Conservation (phyloP, 2,113 vertebrate species). For the Rhinichthys klamathensis region DNA sequence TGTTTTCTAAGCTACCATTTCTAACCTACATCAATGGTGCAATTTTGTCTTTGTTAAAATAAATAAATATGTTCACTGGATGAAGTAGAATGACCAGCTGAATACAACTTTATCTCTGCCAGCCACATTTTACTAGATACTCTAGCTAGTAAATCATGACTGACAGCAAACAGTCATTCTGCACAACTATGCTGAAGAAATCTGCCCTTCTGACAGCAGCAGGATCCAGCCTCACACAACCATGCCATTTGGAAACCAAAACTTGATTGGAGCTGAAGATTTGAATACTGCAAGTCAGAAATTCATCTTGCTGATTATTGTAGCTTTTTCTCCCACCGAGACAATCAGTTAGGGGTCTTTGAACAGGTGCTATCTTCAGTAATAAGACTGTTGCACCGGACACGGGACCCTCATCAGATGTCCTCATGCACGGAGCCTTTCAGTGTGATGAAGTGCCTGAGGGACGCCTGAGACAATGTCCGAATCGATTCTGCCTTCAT, state of each 20-base stretch:
- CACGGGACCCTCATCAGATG: constrained; percentile 2
- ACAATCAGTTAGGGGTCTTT: constrained; percentile 2
- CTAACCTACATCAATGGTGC: too few species aligned
- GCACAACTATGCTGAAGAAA: neutral
- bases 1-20: neutral
- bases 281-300: neutral
- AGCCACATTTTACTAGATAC: neutral
- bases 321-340: neutral
- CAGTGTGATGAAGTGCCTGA: constrained; percentile 6
- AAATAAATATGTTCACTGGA: too few species aligned
- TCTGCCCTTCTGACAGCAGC: neutral
- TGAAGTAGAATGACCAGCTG: neutral
- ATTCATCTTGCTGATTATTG: neutral
- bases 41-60: too few species aligned
- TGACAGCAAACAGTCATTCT: neutral
- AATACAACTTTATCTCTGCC: neutral
- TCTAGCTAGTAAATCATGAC: neutral
- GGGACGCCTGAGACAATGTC: neutral
- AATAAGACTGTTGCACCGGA: neutral
- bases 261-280: neutral
- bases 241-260: neutral
- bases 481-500: constrained; percentile 14
- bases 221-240: neutral
- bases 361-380: neutral
- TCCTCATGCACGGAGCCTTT: neutral